A percentile compares a stretch with the other conserved stretches of the same genome.
phyloP scores from a whole-genome alignment of 2,888 invertebrate species.

The Stenurella melanura region DNA sequence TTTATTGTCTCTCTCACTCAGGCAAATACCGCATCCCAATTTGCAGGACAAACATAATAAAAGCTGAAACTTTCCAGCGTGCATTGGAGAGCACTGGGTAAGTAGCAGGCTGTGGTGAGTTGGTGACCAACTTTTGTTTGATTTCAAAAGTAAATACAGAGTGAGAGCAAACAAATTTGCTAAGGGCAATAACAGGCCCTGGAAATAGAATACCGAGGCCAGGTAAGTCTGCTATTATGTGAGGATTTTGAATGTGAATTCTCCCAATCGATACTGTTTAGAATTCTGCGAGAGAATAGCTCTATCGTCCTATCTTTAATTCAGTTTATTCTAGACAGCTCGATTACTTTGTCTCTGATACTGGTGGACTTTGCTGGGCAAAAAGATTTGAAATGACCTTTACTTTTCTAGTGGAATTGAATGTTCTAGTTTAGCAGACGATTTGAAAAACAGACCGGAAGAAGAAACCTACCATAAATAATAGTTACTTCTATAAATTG shows the following conservation, averaged over 20 bases:
- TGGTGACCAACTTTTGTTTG: slow-evolving; percentile 57
- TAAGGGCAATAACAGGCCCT: slow-evolving; percentile 44
- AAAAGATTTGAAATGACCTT: slow-evolving; percentile 49
- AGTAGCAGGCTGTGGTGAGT: slow-evolving; percentile 46
- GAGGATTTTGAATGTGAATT: slow-evolving; percentile 43
- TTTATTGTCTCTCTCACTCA: slow-evolving; percentile 53
- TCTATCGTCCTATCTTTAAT: slow-evolving; percentile 61
- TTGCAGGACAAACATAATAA: slow-evolving; percentile 55
- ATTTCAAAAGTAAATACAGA: slow-evolving; percentile 55
- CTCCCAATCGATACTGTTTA: slow-evolving; percentile 56
- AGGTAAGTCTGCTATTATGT: slow-evolving; percentile 46
- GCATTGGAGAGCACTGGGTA: slow-evolving; percentile 38
- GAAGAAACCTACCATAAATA: neutral
- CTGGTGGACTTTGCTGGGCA: slow-evolving; percentile 36
- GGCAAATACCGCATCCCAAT: slow-evolving; percentile 56
- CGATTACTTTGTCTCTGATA: slow-evolving; percentile 56
- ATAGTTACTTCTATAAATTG: neutral
- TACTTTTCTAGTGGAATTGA: slow-evolving; percentile 43
- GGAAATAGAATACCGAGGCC: slow-evolving; percentile 34
- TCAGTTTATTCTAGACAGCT: slow-evolving; percentile 58
- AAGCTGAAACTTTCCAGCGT: slow-evolving; percentile 49
- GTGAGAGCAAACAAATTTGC: slow-evolving; percentile 55
- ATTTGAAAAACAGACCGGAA: neutral
- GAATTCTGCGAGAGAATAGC: slow-evolving; percentile 58
- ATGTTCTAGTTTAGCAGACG: slow-evolving; percentile 31